Evolutionary conservation across 2,888 invertebrate genomes (phyloP), one percentile per base, ranked within the genome.

Genomic region (Drosophila greeni): DNA sequence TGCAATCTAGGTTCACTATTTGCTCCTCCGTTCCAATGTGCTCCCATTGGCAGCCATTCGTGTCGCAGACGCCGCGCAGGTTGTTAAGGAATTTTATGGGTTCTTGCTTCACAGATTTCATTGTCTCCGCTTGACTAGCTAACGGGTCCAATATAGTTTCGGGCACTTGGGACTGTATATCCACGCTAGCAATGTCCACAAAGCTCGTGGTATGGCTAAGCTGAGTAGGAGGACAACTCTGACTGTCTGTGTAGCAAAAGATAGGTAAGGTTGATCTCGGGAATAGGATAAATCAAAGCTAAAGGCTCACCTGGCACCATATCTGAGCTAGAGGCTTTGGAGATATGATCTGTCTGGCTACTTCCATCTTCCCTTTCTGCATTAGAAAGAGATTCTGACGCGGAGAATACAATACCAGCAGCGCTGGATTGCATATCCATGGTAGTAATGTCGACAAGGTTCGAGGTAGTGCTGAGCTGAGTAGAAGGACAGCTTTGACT

Each of bases 191-290:
- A 0, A 84, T 51, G 24, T 79, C 72, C 24, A 79, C 72, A 29
- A 82, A 84, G 18, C n/a, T 56, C 0, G 40, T 39, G 8, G 2
- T 3, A 6, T 58, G 33, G 1, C 49, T 39, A 0, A 74, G 40
- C 24, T 79, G 67, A 7, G 82, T 72, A 2, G 56, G 8, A 1
- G 79, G 76, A 45, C 73, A 68, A 6, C 7, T 16, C 0, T 26
- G 26, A 9, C 62, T 47, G 1, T 39, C 11, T 47, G 26, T 9
- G 1, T 9, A 20, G 8, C 5, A 23, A 42, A 33, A 1, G 1
- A 14, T 0, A 26, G 0, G 0, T 14, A 11, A 11, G 0, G 6
- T 40, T 16, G 14, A 4, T 14, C 7, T 5, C 0, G 9, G 1
- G 2, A 7, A 14, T 9, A 11, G 0, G 0, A 4, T 3, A 7